Evolutionary conservation across 2,888 invertebrate species (phyloP), one percentile per base, ranked within the genome.

Genomic region (Sinodicranocentrus sp.): DNA sequence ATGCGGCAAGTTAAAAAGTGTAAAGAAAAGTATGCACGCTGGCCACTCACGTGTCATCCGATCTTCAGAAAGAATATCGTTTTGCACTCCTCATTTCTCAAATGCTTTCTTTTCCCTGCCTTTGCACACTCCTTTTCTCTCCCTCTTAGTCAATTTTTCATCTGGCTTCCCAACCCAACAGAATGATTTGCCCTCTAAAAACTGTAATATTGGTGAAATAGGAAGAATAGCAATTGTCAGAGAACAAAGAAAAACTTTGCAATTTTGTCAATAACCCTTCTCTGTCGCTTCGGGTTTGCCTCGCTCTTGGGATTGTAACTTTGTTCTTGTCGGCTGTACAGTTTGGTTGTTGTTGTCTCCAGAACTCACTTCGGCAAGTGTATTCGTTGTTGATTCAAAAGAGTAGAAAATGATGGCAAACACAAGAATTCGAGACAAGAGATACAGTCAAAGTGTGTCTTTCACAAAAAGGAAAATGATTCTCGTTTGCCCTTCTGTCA

Each of bases 201-300:
- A 48, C 23, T 39, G 73, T 61, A 75, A 21, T 63, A 65, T 43
- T 68, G 57, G 25, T 59, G 39, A 25, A 52, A 52, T 52, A 57
- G 10, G 10, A 10, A 65, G 65, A 43, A 65, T 65, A 44, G 10
- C 28, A 65, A 21, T 39, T 65, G 19, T 13, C 17, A 8, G 39
- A 44, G 65, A 63, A 80, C 70, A 72, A 80, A 65, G 54, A 70
- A n/a, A 57, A 72, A 57, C 39, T 72, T 79, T 65, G 52, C 79
- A 71, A 72, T 44, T 72, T 80, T 15, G 48, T 39, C 59, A 78
- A 68, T 33, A 65, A 68, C n/a, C 5, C 39, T 39, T 39, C 13
- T 39, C 39, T 39, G 39, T 13, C 13, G 39, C 39, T 39, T n/a
- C n/a, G 39, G 39, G 13, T 5, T 39, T 39, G 39, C 13, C 39